These are phyloP conservation scores for Monochamus saltuarius DNA, from an alignment of 1,140 invertebrate genomes.

Conservation along the genomic window DNA sequence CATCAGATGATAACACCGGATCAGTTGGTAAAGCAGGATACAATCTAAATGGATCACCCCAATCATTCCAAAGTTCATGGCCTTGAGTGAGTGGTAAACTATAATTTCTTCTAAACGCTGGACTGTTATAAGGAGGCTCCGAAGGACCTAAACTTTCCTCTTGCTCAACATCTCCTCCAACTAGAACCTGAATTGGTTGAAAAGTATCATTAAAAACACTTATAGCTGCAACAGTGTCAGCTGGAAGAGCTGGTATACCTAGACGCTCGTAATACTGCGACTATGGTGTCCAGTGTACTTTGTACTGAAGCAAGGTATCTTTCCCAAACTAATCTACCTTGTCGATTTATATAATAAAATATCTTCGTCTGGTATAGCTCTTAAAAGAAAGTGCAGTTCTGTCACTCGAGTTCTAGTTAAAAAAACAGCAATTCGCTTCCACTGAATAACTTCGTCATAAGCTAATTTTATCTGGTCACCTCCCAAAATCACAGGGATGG, in stretches of 20 bases:
- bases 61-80: conserved; percentile 83
- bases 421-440: conserved; percentile 77
- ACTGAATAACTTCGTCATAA: conserved; percentile 87
- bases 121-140: conserved; percentile 88
- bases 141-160: conserved; percentile 93
- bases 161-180: conserved; percentile 70
- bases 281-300: conserved; percentile 75
- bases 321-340: conserved; percentile 88
- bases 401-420: conserved; percentile 85
- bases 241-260: conserved; percentile 80
- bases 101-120: conserved; percentile 83
- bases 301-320: conserved; percentile 82
- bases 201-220: conserved; percentile 77
- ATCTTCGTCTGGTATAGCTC: conserved; percentile 85
- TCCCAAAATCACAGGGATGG: conserved; percentile 89
- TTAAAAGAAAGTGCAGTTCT: conserved; percentile 90
- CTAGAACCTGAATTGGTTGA: conserved; percentile 67
- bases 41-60: conserved; percentile 83
- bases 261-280: conserved; percentile 80
- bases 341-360: conserved; percentile 79
- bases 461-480: conserved; percentile 75
- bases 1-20: conserved; percentile 86
- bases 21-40: conserved; percentile 89
- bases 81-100: conserved; percentile 75
- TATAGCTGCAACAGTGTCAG: conserved; percentile 63